phyloP scores from a whole-genome alignment of 2,797 vertebrate species.

The Dromococcyx pavoninus region DNA sequence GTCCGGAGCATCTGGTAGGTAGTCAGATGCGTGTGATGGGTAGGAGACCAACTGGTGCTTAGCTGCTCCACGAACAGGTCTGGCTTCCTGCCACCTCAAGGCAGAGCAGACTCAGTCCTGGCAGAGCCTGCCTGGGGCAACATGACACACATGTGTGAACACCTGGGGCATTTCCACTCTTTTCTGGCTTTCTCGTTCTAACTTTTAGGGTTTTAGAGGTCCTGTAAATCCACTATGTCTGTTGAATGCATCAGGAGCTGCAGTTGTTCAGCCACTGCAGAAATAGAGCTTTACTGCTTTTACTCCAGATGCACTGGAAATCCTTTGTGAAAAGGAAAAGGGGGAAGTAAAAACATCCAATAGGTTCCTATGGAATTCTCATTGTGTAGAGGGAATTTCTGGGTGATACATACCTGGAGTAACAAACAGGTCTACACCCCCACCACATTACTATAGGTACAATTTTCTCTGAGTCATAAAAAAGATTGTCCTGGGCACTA shows the following conservation, averaged over 20 bases:
- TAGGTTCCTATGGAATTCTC: neutral
- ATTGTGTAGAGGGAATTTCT: neutral
- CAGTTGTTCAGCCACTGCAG: neutral
- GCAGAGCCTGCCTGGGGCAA: neutral
- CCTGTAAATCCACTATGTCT: neutral
- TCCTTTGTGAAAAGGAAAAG: neutral
- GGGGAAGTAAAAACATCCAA: neutral
- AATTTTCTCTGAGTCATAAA: neutral
- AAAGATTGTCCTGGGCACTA: neutral
- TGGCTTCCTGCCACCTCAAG: neutral
- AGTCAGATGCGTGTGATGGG: neutral
- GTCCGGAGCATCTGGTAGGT: neutral
- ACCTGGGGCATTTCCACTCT: neutral
- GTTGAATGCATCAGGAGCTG: neutral
- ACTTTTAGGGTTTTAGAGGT: neutral
- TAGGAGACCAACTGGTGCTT: neutral
- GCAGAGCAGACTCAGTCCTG: neutral
- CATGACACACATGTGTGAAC: accelerated
- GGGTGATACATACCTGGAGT: neutral
- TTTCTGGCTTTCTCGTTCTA: neutral
- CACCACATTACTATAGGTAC: neutral
- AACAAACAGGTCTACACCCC: accelerated
- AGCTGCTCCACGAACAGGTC: neutral
- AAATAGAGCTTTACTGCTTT: neutral
- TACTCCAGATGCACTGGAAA: neutral